Base-by-base conservation (phyloP, 2,113 vertebrate genomes). In the Passer montanus region DNA sequence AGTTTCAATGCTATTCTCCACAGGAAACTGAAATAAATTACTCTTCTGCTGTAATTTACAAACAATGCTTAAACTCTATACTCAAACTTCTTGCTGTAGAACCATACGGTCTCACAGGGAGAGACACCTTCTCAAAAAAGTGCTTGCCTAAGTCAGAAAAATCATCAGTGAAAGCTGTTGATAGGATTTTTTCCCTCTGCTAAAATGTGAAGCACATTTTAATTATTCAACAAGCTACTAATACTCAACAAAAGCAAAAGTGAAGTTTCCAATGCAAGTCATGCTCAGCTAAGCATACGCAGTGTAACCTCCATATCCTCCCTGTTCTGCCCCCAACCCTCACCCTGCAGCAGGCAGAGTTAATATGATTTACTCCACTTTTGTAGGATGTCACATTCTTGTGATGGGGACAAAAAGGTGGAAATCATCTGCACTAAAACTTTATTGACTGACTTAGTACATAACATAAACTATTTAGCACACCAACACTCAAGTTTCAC, bases 321-420 rank as follows among this genome's bases (percentile, higher is more conserved):
- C 22, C 20, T 37, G 43, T 35, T 39, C 58, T 14, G 56, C 8
- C 14, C 15, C 13, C 39, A 39, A 4, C 7, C 15, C 14, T 43
- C 13, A 37, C 20, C 11, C 52, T 39, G 23, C 21, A 63, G 23
- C 21, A 63, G 35, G 10, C 4, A 84, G 27, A 27, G 21, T 33
- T 86, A 73, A 1, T 13, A 80, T 41, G 16, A 73, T 23, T 49
- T 13, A 63, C 11, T 41, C 28, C 33, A 44, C 33, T 82, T 58
- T 5, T 26, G 0, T 7, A 41, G 28, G 59, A 44, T 0, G 1
- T 22, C 49, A 41, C 11, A 21, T 60, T 66, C 23, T 67, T 6
- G 0, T 59, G 43, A 64, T 17, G 17, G 10, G 20, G n/a, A 75
- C 27, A 60, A 74, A n/a, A 33, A 62, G 26, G 23, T 46, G n/a